Conservation (phyloP, 2,113 vertebrate species). For the Oreocharis arfaki region DNA sequence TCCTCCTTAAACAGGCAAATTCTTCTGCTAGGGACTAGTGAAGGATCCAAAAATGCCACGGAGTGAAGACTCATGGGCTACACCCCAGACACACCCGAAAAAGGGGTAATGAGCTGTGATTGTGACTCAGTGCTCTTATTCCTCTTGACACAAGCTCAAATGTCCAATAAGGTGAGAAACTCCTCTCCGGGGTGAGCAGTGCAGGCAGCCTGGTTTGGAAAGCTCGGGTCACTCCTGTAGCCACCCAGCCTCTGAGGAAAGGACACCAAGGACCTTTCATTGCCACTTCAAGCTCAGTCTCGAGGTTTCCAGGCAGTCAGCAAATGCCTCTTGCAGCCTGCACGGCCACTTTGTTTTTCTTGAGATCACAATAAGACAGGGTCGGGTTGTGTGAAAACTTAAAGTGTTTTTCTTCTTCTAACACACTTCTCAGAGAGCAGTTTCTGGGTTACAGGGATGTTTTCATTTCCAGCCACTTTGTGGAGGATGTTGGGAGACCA, state of each 20-base stretch:
- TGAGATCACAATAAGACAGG: neutral
- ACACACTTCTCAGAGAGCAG: neutral
- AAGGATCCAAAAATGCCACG: neutral
- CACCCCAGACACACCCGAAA: neutral
- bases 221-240: accelerated
- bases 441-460: neutral
- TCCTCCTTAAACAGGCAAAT: neutral
- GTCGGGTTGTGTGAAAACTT: neutral
- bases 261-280: neutral
- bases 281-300: neutral
- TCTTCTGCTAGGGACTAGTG: neutral
- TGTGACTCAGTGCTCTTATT: neutral
- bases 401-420: neutral
- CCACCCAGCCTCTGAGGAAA: neutral
- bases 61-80: neutral
- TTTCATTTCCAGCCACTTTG: neutral
- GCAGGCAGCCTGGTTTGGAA: neutral
- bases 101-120: neutral
- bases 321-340: neutral
- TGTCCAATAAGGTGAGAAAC: neutral
- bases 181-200: neutral
- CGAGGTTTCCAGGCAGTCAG: accelerated
- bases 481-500: neutral
- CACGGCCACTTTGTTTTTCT: neutral
- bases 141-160: neutral